Evolutionary conservation across 2,113 vertebrate species (phyloP).

Genomic region (Mesitornis unicolor): DNA sequence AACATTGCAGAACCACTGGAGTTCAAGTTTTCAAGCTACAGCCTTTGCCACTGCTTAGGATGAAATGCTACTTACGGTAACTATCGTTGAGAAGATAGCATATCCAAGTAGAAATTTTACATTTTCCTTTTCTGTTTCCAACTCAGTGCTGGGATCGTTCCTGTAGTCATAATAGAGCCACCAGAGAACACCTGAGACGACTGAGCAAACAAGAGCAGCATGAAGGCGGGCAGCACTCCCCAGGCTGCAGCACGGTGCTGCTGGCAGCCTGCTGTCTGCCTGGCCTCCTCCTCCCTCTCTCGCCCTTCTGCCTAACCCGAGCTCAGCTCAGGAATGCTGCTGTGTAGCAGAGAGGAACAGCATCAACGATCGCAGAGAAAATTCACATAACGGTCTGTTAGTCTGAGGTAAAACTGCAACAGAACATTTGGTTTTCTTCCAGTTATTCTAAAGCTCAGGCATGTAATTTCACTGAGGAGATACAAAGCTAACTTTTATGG

Average conservation of each 20-base stretch:
- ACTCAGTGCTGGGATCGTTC: conserved; percentile 64
- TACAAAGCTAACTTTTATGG: not conserved
- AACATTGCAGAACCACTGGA: not conserved
- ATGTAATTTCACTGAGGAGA: not conserved
- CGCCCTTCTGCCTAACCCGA: not conserved
- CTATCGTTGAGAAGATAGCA: conserved; percentile 62
- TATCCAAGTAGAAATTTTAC: conserved; percentile 75
- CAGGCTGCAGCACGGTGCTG: not conserved
- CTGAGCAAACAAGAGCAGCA: conserved; percentile 43
- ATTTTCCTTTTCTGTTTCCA: conserved; percentile 79
- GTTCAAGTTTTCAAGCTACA: not conserved
- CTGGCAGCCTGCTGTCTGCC: not conserved
- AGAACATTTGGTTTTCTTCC: not conserved
- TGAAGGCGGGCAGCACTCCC: not conserved
- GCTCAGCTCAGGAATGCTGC: not conserved
- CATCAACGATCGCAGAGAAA: not conserved
- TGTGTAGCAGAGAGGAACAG: not conserved
- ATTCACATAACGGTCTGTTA: not conserved
- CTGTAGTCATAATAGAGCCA: conserved; percentile 79
- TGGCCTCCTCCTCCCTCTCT: not conserved
- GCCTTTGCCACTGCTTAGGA: not conserved
- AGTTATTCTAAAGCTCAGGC: not conserved
- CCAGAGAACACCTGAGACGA: conserved; percentile 79
- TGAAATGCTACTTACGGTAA: conserved; percentile 66
- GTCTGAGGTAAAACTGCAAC: not conserved